phyloP scores from a whole-genome alignment of 1,140 invertebrate species.

The Spodoptera frugiperda region DNA sequence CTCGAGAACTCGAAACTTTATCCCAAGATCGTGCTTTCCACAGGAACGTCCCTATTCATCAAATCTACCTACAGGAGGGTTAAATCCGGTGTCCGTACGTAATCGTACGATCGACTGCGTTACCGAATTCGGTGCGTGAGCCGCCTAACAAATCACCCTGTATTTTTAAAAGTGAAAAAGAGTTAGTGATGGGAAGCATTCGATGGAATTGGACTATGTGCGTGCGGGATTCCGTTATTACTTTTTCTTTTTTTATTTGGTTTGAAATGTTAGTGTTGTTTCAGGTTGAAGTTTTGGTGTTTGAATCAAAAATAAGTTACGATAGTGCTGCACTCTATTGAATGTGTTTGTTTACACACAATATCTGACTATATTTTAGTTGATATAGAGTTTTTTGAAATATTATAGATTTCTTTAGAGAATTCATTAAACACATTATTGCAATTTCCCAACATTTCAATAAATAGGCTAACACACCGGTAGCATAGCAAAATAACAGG shows the following conservation, averaged over 20 bases:
- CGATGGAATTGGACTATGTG: slow-evolving; percentile 2
- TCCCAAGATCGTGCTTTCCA: slow-evolving; percentile 26
- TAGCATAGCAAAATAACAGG: too few species aligned
- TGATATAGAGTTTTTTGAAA: background rate
- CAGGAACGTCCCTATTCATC: slow-evolving; percentile 46
- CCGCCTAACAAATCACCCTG: slow-evolving; percentile 36
- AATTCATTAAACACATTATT: too few species aligned
- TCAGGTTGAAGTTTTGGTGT: background rate
- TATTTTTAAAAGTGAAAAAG: slow-evolving; percentile 47
- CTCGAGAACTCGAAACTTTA: slow-evolving; percentile 36
- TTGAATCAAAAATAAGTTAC: slow-evolving; percentile 6
- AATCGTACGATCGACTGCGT: slow-evolving; percentile 20
- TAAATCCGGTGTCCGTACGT: slow-evolving; percentile 27
- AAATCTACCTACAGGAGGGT: background rate
- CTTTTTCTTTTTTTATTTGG: background rate
- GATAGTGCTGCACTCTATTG: background rate
- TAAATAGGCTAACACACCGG: too few species aligned
- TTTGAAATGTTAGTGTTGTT: background rate
- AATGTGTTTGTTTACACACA: background rate
- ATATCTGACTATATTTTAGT: background rate
- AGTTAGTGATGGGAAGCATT: slow-evolving; percentile 10
- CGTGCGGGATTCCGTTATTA: slow-evolving; percentile 1
- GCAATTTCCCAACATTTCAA: too few species aligned
- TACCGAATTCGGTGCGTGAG: slow-evolving; percentile 40
- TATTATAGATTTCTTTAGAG: too few species aligned